Percentiles rank a stretch among this genome's conserved stretches.
phyloP scores from a whole-genome alignment of 2,113 vertebrate genomes.

The Conger conger region DNA sequence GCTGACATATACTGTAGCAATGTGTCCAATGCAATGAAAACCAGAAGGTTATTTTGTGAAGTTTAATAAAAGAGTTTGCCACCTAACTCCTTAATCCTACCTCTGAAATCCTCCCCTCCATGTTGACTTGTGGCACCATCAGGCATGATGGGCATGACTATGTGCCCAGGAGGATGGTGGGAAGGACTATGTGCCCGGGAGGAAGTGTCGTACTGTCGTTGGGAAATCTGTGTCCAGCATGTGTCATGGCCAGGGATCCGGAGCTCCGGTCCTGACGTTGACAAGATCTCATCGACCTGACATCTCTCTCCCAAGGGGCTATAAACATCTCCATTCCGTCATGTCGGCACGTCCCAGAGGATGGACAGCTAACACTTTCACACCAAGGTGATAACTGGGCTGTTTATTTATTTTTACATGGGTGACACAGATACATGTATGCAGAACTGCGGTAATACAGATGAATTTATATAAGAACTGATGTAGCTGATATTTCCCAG shows the following conservation, averaged over 20 bases:
- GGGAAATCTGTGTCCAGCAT: background rate
- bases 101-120: too few species aligned
- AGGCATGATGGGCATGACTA: too few species aligned
- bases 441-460: conserved; percentile 14
- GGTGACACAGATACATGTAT: conserved; percentile 14
- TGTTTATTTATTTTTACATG: background rate
- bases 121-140: too few species aligned
- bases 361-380: conserved; percentile 61
- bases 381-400: conserved; percentile 1
- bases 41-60: background rate
- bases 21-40: background rate
- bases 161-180: background rate
- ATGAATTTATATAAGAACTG: conserved; percentile 27
- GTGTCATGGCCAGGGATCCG: conserved; percentile 32
- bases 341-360: conserved; percentile 54
- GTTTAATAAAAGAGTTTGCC: too few species aligned
- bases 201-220: conserved; percentile 15
- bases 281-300: conserved; percentile 71
- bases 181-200: background rate
- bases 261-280: conserved; percentile 49
- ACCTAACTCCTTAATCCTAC: too few species aligned
- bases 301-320: conserved; percentile 63
- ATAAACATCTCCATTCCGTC: conserved; percentile 62
- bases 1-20: background rate
- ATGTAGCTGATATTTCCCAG: conserved; percentile 18